Evolutionary conservation across 2,888 invertebrate species (phyloP).

Genomic region (Eugnorisma glareosa): DNA sequence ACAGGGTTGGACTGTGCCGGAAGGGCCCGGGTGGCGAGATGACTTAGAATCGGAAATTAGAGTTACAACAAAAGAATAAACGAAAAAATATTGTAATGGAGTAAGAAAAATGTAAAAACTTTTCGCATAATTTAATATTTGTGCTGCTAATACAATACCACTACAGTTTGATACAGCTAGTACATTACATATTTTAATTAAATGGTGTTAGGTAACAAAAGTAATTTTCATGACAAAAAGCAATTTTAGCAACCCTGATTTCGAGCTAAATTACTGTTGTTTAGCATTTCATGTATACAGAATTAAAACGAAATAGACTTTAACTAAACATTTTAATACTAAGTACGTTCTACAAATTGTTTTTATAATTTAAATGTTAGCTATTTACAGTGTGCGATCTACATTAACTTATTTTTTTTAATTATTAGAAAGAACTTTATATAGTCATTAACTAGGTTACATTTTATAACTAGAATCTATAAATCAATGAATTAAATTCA

Average conservation of each 20-base stretch:
- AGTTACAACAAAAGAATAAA: no score
- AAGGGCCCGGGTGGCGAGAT: no score
- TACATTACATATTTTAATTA: constrained; percentile 22
- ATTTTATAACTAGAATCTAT: constrained; percentile 44
- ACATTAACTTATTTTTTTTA: constrained; percentile 40
- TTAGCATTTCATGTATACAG: constrained; percentile 25
- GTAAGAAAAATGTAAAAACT: background rate
- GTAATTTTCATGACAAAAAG: constrained; percentile 16
- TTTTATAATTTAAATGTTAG: constrained; percentile 3
- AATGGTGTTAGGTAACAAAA: constrained; percentile 28
- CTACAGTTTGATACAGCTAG: constrained; percentile 59
- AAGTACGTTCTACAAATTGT: constrained; percentile 5
- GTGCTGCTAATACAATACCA: constrained; percentile 57
- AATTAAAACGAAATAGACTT: constrained; percentile 5
- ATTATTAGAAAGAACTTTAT: constrained; percentile 22
- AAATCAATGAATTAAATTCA: constrained; percentile 77
- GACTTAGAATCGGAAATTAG: no score
- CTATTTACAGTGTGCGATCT: constrained; percentile 52
- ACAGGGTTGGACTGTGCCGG: no score
- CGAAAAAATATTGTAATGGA: background rate
- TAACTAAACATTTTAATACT: constrained; percentile 10
- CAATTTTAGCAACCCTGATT: constrained; percentile 54
- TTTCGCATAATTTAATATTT: constrained; percentile 52
- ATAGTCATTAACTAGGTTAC: constrained; percentile 44
- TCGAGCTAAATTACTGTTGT: constrained; percentile 47